phyloP scores from a whole-genome alignment of 2,113 vertebrate genomes.

The Seriola rivoliana region DNA sequence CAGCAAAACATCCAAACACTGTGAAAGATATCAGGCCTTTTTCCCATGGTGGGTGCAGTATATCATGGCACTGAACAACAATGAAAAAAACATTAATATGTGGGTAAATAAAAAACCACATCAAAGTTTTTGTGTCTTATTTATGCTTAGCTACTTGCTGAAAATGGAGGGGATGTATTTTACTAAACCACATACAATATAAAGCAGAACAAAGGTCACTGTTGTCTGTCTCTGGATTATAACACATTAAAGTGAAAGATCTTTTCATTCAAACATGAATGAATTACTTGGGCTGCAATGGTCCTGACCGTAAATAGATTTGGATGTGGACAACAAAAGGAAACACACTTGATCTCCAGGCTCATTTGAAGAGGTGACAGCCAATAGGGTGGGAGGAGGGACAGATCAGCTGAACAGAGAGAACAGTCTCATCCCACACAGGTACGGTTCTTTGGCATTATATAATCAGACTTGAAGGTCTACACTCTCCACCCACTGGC shows the following conservation, averaged over 20 bases:
- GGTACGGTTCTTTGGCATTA: neutral
- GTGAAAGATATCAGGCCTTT: slow-evolving; percentile 45
- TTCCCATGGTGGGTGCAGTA: slow-evolving; percentile 30
- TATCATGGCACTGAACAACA: slow-evolving; percentile 45
- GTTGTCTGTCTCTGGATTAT: slow-evolving; percentile 51
- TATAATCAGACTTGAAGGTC: neutral
- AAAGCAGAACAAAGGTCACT: slow-evolving; percentile 70
- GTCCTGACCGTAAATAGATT: slow-evolving; percentile 65
- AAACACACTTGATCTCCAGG: neutral
- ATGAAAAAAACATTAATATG: slow-evolving; percentile 61
- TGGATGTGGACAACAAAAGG: slow-evolving; percentile 11
- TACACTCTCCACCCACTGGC: too few relatives aligned
- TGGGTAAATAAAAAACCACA: slow-evolving; percentile 61
- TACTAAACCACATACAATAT: slow-evolving; percentile 37
- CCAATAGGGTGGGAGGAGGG: neutral
- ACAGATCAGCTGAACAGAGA: neutral
- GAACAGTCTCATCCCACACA: neutral
- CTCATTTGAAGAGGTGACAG: slow-evolving; percentile 14
- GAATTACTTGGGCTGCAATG: slow-evolving; percentile 57
- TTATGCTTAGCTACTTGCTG: slow-evolving; percentile 50
- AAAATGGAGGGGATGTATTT: slow-evolving; percentile 51
- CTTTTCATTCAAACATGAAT: slow-evolving; percentile 63
- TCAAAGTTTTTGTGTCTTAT: slow-evolving; percentile 64
- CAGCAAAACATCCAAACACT: slow-evolving; percentile 49
- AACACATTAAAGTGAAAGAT: slow-evolving; percentile 63